Percentiles rank a stretch among this genome's conserved stretches.
Conservation (phyloP, 2,113 vertebrate genomes). For the Dicrurus megarhynchus region DNA sequence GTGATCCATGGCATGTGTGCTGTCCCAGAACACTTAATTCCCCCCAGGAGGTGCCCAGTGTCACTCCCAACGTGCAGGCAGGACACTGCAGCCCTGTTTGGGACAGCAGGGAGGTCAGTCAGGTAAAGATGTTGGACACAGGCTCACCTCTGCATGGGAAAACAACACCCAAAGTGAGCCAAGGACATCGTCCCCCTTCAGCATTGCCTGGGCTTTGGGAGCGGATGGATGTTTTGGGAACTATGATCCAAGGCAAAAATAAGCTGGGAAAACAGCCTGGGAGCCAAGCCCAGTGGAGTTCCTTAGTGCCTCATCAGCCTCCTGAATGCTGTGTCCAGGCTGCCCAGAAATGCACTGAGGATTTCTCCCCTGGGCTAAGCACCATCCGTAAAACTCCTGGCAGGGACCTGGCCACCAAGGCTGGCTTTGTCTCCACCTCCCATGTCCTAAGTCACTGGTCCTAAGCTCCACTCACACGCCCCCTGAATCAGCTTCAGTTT, state of each 20-base stretch:
- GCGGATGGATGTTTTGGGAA: not conserved
- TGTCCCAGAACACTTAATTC: not conserved
- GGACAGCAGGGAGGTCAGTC: not conserved
- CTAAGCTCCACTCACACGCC: accelerated
- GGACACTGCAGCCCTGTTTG: not conserved
- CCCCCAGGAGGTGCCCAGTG: accelerated
- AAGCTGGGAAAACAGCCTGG: not conserved
- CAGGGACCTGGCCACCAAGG: not conserved
- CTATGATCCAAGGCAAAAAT: not conserved
- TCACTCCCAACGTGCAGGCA: not conserved
- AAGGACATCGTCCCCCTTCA: not conserved
- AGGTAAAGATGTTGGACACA: not conserved
- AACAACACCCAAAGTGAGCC: not conserved
- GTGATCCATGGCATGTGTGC: not conserved
- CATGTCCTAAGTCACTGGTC: not conserved
- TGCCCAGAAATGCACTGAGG: not conserved
- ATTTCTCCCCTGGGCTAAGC: not conserved
- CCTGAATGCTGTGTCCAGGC: not conserved
- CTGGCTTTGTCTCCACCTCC: not conserved
- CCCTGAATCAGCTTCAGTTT: not conserved
- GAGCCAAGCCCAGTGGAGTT: not conserved
- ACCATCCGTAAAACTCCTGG: not conserved
- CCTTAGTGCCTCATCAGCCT: not conserved
- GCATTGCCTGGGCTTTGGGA: not conserved
- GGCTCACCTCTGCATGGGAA: not conserved